These are phyloP conservation scores for Rattus norvegicus DNA, from an alignment of 2,113 vertebrate species.

Conservation along the genomic window GRCr8 NC_086031.1:36314501-36315000, in stretches of 20 bases:
- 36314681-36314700: neutral
- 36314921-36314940: too few relatives aligned
- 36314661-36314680: neutral
- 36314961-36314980: too few relatives aligned
- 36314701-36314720: neutral
- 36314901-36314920: too few relatives aligned
- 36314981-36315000: too few relatives aligned
- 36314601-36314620: neutral
- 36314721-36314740: neutral
- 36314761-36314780: neutral
- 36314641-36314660: neutral
- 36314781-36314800: too few relatives aligned
- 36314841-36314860: too few relatives aligned
- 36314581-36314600: neutral
- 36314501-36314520: neutral
- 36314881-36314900: too few relatives aligned
- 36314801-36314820: too few relatives aligned
- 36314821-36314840: too few relatives aligned
- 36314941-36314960: too few relatives aligned
- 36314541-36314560: neutral
- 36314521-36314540: neutral
- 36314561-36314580: neutral
- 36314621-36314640: neutral
- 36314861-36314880: too few relatives aligned
- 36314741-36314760: neutral